phyloP scores from a whole-genome alignment of 2,113 vertebrate species.

The Grammomys surdaster region DNA sequence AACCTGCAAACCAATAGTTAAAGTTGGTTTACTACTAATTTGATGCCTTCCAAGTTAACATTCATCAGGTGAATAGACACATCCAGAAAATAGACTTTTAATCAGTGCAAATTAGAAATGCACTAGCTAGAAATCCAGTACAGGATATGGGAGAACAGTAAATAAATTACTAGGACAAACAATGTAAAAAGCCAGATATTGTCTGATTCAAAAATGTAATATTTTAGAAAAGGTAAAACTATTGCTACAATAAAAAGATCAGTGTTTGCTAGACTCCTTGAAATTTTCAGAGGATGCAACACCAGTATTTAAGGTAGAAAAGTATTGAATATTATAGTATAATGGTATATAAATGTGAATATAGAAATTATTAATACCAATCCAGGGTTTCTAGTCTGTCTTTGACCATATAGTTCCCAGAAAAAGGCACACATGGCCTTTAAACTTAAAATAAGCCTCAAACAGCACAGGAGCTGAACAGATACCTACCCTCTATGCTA shows the following conservation, averaged over 20 bases:
- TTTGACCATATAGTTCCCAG: no score
- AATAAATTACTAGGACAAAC: neutral
- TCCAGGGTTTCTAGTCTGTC: no score
- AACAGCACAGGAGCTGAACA: no score
- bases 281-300: no score
- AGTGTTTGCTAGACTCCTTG: neutral
- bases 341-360: neutral
- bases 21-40: neutral
- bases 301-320: neutral
- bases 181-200: neutral
- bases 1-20: neutral
- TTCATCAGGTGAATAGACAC: neutral
- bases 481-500: no score
- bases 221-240: neutral
- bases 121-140: no score
- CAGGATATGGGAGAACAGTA: neutral
- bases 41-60: neutral
- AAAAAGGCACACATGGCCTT: no score
- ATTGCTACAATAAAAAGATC: neutral
- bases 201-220: neutral
- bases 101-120: neutral
- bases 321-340: neutral
- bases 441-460: no score
- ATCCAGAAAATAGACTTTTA: neutral
- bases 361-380: no score